Conservation (phyloP, 2,797 vertebrate species). For the Triplophysa yarkandensis region DNA sequence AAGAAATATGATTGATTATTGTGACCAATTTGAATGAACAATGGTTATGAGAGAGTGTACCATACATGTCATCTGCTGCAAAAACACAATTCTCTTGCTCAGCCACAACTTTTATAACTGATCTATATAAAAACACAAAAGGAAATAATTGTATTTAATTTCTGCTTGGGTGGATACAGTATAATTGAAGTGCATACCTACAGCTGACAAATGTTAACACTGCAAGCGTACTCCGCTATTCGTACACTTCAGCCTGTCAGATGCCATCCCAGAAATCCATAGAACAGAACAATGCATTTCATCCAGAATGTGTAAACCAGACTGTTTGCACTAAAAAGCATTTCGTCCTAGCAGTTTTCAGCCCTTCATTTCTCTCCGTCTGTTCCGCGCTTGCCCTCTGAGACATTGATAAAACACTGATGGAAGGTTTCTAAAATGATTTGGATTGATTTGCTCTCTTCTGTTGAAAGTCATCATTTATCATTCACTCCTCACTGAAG, state of each 20-base stretch:
- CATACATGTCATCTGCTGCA: not conserved
- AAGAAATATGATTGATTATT: too few species aligned
- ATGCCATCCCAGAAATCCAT: constrained; percentile 12
- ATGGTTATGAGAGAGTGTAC: too few species aligned
- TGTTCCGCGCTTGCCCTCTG: constrained; percentile 35
- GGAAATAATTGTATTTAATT: not conserved
- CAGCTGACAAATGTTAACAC: not conserved
- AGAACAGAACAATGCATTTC: constrained; percentile 2
- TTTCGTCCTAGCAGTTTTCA: constrained; percentile 34
- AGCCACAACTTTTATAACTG: not conserved
- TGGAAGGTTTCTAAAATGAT: constrained; percentile 48
- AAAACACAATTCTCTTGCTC: not conserved
- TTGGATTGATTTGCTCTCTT: constrained; percentile 45
- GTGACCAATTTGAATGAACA: too few species aligned
- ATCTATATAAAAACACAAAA: not conserved
- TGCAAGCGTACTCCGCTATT: not conserved
- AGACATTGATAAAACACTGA: constrained; percentile 44
- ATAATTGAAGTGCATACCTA: not conserved
- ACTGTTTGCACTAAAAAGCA: constrained; percentile 15
- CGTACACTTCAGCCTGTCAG: not conserved
- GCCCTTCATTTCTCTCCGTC: constrained; percentile 33
- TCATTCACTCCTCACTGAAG: constrained; percentile 34
- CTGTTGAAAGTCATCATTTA: constrained; percentile 38
- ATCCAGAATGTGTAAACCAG: constrained; percentile 14
- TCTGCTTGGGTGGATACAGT: not conserved